Percentiles rank a stretch among this genome's conserved stretches.
Evolutionary conservation across 2,113 vertebrate species (phyloP).

Genomic region (Lamprotornis superbus): DNA sequence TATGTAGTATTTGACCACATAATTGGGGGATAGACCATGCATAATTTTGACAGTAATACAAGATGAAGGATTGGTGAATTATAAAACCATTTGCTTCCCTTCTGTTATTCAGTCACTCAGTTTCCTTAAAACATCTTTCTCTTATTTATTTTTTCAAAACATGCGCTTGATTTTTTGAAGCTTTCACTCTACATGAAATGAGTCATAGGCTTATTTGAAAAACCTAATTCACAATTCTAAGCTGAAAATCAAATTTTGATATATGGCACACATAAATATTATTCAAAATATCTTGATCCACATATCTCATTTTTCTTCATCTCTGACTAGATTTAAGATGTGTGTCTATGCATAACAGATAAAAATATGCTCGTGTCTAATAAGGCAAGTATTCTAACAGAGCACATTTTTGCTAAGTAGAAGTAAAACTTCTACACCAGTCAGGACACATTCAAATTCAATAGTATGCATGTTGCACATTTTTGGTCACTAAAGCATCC

Average conservation of each 20-base stretch:
- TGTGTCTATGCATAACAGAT: background rate
- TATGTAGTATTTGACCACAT: background rate
- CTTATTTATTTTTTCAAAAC: background rate
- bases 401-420: background rate
- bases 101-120: background rate
- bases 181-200: background rate
- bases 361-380: background rate
- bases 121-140: background rate
- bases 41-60: background rate
- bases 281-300: background rate
- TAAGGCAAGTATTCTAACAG: background rate
- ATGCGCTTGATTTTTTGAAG: background rate
- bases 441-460: background rate
- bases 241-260: background rate
- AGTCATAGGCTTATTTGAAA: background rate
- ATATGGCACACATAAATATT: background rate
- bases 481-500: background rate
- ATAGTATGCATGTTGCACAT: background rate
- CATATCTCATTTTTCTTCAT: background rate
- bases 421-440: background rate
- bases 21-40: background rate
- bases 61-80: background rate
- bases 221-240: background rate
- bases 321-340: background rate
- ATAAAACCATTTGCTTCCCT: background rate